phyloP scores from a whole-genome alignment of 2,113 vertebrate species.

The Pycnonotus jocosus region DNA sequence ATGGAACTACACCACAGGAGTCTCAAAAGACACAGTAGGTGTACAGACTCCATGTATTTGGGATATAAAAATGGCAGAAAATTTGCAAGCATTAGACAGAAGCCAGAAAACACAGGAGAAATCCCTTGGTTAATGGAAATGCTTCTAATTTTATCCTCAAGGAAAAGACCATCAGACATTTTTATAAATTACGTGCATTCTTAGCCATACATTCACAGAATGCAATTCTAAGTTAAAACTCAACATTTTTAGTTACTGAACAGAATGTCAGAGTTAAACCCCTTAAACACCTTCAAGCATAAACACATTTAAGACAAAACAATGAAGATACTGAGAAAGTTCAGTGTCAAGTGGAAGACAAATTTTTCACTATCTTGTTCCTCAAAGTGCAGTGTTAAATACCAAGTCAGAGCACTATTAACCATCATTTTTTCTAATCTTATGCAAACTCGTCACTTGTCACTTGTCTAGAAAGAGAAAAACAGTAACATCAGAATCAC shows the following conservation, averaged over 20 bases:
- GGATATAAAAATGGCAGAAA: background rate
- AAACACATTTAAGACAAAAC: background rate
- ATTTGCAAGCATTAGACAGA: background rate
- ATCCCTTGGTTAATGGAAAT: background rate
- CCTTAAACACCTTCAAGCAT: background rate
- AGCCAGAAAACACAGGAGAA: background rate
- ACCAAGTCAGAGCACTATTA: background rate
- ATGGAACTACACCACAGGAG: background rate
- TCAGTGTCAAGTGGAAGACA: background rate
- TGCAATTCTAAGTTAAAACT: background rate
- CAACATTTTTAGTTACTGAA: background rate
- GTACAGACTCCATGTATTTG: background rate
- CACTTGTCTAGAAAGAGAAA: background rate
- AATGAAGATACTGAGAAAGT: background rate
- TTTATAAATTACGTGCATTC: background rate
- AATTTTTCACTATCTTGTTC: background rate
- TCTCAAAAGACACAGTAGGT: background rate
- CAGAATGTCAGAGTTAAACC: background rate
- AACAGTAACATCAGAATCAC: background rate
- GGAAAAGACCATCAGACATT: background rate
- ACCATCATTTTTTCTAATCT: background rate
- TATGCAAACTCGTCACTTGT: background rate
- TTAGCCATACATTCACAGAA: background rate
- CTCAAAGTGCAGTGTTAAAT: background rate
- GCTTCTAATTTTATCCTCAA: background rate